Evolutionary conservation across 1,140 invertebrate species (phyloP).

Genomic region (Scylla paramamosain): DNA sequence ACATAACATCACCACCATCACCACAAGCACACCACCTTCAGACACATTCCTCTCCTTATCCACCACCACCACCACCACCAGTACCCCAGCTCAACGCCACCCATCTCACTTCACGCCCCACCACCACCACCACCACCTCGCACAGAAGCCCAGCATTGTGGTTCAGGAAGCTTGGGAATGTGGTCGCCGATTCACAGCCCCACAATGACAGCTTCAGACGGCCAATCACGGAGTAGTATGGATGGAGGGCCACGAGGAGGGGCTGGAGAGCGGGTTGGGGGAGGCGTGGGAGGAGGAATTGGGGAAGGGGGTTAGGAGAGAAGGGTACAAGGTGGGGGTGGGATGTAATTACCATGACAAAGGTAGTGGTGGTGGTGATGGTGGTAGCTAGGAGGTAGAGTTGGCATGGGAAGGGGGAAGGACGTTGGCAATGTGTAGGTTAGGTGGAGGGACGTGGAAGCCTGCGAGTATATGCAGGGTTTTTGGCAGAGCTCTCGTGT

Average conservation of each 20-base stretch:
- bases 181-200: background rate
- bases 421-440: background rate
- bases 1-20: background rate
- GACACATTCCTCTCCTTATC: background rate
- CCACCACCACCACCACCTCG: background rate
- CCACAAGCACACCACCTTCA: background rate
- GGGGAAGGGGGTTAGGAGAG: background rate
- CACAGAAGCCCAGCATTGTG: background rate
- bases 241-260: too few relatives aligned
- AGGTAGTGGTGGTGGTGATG: background rate
- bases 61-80: background rate
- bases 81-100: background rate
- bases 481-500: background rate
- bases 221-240: background rate
- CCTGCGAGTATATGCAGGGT: background rate
- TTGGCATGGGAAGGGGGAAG: background rate
- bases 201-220: background rate
- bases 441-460: too few relatives aligned
- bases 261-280: background rate
- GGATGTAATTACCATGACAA: constrained; percentile 14
- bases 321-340: background rate
- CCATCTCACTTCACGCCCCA: background rate
- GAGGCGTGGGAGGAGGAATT: background rate
- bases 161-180: background rate
- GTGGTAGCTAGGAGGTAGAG: background rate